These are phyloP conservation scores for Nerophis lumbriciformis DNA, from an alignment of 2,113 vertebrate species.

Conservation along the genomic window DNA sequence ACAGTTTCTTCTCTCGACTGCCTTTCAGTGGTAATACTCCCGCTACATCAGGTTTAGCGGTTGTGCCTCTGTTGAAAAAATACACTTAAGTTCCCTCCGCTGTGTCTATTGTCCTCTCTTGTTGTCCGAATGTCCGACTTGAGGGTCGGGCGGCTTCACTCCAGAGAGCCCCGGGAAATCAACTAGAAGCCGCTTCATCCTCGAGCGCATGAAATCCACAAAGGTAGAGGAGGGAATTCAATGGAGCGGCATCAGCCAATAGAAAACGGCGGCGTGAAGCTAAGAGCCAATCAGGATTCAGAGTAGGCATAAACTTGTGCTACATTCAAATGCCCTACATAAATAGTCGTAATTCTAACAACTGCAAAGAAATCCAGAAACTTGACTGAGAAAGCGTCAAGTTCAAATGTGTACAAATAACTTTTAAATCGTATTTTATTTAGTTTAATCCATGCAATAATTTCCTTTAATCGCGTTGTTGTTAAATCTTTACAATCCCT, in stretches of 20 bases:
- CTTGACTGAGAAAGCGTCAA: not conserved
- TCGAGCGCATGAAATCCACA: slow-evolving; percentile 70
- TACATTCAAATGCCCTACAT: slow-evolving; percentile 25
- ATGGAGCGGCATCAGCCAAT: slow-evolving; percentile 65
- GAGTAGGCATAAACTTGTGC: slow-evolving; percentile 43
- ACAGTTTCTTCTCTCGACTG: slow-evolving; percentile 5
- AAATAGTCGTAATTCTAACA: slow-evolving; percentile 6
- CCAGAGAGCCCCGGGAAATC: slow-evolving; percentile 34
- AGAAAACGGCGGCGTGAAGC: not conserved
- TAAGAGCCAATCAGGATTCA: slow-evolving; percentile 52
- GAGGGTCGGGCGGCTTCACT: not conserved
- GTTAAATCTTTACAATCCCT: not conserved
- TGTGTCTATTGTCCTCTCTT: not conserved
- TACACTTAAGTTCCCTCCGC: not conserved
- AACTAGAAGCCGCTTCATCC: slow-evolving; percentile 61
- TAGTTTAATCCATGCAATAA: not conserved
- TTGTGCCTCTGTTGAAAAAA: not conserved
- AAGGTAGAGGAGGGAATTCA: slow-evolving; percentile 73
- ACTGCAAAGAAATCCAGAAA: not conserved
- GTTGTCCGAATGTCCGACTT: not conserved
- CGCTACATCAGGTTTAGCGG: slow-evolving; percentile 10
- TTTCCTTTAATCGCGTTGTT: not conserved
- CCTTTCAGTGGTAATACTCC: not conserved
- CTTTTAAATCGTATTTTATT: not conserved
- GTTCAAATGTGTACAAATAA: not conserved